These are phyloP conservation scores for Apotomis capreana DNA, from an alignment of 2,888 invertebrate species.

Conservation along the genomic window DNA sequence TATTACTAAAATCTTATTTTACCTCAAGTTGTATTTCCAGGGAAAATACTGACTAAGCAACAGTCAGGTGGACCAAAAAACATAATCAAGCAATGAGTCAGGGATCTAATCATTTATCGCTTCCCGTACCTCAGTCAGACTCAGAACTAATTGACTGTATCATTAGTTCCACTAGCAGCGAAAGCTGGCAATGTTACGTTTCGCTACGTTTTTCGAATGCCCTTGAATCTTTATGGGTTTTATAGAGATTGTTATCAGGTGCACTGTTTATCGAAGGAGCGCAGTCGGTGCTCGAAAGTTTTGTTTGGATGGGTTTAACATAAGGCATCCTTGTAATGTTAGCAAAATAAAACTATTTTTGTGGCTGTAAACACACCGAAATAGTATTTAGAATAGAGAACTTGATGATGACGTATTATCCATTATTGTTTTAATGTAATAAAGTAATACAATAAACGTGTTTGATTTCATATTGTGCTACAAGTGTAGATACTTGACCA, in stretches of 20 bases:
- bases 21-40: slow-evolving; percentile 36
- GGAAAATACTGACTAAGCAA: slow-evolving; percentile 59
- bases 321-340: too few species aligned
- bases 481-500: too few species aligned
- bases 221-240: slow-evolving; percentile 48
- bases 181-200: slow-evolving; percentile 62
- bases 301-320: too few species aligned
- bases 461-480: too few species aligned
- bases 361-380: too few species aligned
- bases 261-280: not conserved
- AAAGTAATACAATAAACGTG: too few species aligned
- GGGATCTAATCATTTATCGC: slow-evolving; percentile 70
- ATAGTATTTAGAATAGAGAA: too few species aligned
- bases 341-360: too few species aligned
- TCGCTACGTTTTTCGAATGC: slow-evolving; percentile 56
- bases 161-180: slow-evolving; percentile 75
- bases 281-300: too few species aligned
- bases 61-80: slow-evolving; percentile 61
- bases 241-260: slow-evolving; percentile 15
- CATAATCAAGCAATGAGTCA: slow-evolving; percentile 65
- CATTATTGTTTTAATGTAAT: too few species aligned
- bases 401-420: too few species aligned
- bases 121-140: slow-evolving; percentile 65
- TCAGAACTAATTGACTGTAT: slow-evolving; percentile 66
- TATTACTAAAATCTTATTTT: slow-evolving; percentile 10